phyloP scores from a whole-genome alignment of 2,888 invertebrate species.

The Acrobasis suavella region DNA sequence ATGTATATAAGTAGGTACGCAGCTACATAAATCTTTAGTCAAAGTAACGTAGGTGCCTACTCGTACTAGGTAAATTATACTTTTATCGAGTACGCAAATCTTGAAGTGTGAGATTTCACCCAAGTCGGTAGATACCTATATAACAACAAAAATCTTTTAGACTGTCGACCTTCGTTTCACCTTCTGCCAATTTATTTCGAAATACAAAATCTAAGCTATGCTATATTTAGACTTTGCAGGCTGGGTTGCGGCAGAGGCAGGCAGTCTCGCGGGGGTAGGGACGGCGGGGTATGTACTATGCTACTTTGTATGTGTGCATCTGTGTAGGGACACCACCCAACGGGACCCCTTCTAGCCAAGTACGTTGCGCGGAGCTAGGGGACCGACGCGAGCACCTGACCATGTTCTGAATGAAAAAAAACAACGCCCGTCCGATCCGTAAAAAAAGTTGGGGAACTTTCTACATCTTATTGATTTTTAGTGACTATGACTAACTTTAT shows the following conservation, averaged over 20 bases:
- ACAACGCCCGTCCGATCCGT: not conserved
- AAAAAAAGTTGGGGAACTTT: slow-evolving; percentile 16
- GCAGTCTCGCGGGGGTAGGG: slow-evolving; percentile 6
- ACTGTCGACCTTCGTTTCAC: slow-evolving; percentile 10
- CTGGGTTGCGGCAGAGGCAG: slow-evolving; percentile 15
- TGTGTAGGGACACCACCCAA: slow-evolving; percentile 13
- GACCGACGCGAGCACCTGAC: slow-evolving; percentile 17
- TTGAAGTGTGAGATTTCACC: not conserved
- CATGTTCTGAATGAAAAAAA: slow-evolving; percentile 9
- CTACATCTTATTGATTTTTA: slow-evolving; percentile 10
- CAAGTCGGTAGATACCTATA: not conserved
- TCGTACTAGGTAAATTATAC: too few species aligned
- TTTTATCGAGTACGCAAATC: not conserved
- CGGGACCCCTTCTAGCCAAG: slow-evolving; percentile 18
- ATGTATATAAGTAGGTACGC: too few species aligned
- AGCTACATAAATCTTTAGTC: too few species aligned
- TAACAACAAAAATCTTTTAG: not conserved
- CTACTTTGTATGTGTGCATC: slow-evolving; percentile 18
- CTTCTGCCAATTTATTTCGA: slow-evolving; percentile 13
- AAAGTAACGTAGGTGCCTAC: too few species aligned
- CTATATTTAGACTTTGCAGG: slow-evolving; percentile 16
- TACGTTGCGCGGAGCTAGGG: slow-evolving; percentile 4
- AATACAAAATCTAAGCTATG: slow-evolving; percentile 2
- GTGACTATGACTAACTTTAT: not conserved
- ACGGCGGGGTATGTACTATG: slow-evolving; percentile 1